phyloP scores from a whole-genome alignment of 2,888 invertebrate genomes.

The Noctua janthina region DNA sequence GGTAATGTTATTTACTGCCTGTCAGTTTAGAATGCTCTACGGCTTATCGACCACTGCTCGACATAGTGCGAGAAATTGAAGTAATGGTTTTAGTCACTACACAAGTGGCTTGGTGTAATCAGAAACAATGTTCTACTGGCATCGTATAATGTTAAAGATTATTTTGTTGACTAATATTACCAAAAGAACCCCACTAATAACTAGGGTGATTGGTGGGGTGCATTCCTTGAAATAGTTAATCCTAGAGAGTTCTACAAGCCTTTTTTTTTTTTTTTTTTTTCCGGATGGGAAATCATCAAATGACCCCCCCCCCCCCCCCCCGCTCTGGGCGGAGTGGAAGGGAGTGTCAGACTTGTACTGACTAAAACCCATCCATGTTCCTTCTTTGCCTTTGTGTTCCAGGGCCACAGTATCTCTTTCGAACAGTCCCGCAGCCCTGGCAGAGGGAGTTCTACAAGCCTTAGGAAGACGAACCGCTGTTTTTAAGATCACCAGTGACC shows the following conservation, averaged over 20 bases:
- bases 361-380: no score
- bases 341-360: no score
- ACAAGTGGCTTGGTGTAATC: not conserved
- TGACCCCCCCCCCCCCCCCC: no score
- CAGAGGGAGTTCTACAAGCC: not conserved
- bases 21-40: constrained; percentile 33
- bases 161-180: not conserved
- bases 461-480: not conserved
- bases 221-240: not conserved
- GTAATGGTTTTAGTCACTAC: not conserved
- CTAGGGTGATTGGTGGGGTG: not conserved
- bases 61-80: constrained; percentile 16
- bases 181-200: not conserved
- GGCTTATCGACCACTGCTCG: constrained; percentile 14
- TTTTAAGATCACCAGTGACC: not conserved
- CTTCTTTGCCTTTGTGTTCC: no score
- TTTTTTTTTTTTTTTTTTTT: no score
- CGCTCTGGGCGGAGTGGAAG: no score
- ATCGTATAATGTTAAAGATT: not conserved
- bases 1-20: constrained; percentile 46
- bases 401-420: no score
- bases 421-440: no score
- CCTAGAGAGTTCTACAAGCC: not conserved
- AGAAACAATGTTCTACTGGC: not conserved
- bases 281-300: no score